Conservation (phyloP, 2,797 vertebrate species). For the Microchirus variegatus region DNA sequence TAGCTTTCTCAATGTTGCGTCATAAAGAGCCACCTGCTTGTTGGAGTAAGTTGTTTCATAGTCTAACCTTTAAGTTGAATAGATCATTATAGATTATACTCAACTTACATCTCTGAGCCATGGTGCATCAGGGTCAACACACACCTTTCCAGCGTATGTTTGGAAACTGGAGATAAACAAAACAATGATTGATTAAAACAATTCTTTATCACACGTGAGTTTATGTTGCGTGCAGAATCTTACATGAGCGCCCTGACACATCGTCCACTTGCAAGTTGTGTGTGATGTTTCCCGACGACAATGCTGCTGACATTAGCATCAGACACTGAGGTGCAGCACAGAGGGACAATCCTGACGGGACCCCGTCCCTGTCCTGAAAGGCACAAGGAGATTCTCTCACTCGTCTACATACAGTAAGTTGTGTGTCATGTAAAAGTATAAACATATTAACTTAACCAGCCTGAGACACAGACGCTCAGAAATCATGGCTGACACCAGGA, state of each 20-base stretch:
- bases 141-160: not conserved
- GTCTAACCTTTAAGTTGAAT: no score
- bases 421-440: no score
- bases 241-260: constrained; percentile 68
- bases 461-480: not conserved
- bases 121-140: constrained; percentile 27
- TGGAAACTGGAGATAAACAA: constrained; percentile 18
- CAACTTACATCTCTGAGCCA: constrained; percentile 43
- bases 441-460: no score
- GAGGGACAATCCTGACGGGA: not conserved
- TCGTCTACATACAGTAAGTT: no score
- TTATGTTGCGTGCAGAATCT: constrained; percentile 1
- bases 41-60: no score
- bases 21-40: no score
- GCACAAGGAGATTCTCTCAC: not conserved
- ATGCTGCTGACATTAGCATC: fast-evolving
- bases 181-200: not conserved
- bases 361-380: not conserved
- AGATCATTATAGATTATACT: not conserved
- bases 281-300: not conserved
- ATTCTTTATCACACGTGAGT: not conserved
- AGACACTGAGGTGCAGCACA: constrained; percentile 34
- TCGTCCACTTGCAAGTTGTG: fast-evolving
- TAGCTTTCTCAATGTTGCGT: no score
- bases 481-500: no score